A percentile compares a stretch with the other conserved stretches of the same genome.
These are phyloP conservation scores for Bugulina stolonifera DNA, from an alignment of 2,888 invertebrate species.

Conservation along the genomic window DNA sequence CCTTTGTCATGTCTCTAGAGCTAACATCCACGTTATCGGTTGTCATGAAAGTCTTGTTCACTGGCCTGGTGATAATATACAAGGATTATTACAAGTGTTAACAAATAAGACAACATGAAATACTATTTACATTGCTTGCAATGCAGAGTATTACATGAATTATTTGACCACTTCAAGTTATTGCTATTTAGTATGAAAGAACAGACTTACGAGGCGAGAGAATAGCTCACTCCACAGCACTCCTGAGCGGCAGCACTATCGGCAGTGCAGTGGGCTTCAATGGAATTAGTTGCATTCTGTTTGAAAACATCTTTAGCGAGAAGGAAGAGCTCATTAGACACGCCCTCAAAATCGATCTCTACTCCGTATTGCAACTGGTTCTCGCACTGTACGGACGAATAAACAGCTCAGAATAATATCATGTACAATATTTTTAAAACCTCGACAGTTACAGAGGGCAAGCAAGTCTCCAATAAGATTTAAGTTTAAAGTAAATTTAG, in stretches of 20 bases:
- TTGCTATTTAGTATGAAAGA: too few species aligned
- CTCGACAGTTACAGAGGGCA: too few species aligned
- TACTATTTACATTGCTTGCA: too few species aligned
- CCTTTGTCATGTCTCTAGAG: neutral
- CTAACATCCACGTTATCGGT: neutral
- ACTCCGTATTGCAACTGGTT: conserved; percentile 5
- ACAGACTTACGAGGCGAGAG: conserved; percentile 1
- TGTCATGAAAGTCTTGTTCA: conserved; percentile 6
- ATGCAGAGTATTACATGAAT: too few species aligned
- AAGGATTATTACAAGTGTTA: neutral
- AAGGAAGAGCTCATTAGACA: neutral
- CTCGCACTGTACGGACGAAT: neutral
- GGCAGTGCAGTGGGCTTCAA: neutral
- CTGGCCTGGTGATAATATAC: too few species aligned
- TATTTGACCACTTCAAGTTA: too few species aligned
- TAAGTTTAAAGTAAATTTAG: too few species aligned
- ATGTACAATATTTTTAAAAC: too few species aligned
- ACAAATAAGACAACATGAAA: neutral
- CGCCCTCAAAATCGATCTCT: neutral
- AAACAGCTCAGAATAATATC: too few species aligned
- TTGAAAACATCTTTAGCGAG: neutral
- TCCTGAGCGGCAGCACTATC: neutral
- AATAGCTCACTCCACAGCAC: neutral
- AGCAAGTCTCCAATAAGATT: too few species aligned
- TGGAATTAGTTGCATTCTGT: neutral